phyloP scores from a whole-genome alignment of 2,113 vertebrate genomes.

The Xenopus tropicalis region DNA sequence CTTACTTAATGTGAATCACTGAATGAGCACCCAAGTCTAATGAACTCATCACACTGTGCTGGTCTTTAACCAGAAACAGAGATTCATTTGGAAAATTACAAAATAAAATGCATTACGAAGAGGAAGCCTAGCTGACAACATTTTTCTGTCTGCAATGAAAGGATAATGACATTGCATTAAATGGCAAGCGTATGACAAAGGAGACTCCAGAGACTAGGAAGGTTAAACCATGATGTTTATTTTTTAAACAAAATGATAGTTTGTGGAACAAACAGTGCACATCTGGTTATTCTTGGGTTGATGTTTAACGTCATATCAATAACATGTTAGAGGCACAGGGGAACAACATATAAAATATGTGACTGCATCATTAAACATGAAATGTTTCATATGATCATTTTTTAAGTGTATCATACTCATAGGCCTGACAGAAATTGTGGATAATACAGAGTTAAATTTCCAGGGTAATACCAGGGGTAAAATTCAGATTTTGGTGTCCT shows the following conservation, averaged over 20 bases:
- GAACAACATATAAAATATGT: not conserved
- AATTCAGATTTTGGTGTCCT: no score
- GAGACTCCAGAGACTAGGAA: not conserved
- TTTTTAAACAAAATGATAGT: not conserved
- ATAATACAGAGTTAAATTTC: no score
- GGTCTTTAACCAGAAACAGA: constrained; percentile 59
- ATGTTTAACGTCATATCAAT: not conserved
- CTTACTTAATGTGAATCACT: constrained; percentile 56
- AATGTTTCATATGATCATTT: not conserved
- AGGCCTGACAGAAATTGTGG: no score
- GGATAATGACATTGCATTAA: constrained; percentile 47
- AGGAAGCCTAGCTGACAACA: constrained; percentile 54
- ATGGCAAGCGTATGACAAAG: constrained; percentile 18
- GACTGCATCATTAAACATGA: not conserved
- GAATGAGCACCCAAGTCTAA: constrained; percentile 56
- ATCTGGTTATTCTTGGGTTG: not conserved
- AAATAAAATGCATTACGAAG: constrained; percentile 50
- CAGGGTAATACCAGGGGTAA: no score
- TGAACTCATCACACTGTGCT: constrained; percentile 57
- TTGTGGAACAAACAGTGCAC: not conserved
- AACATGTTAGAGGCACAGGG: not conserved
- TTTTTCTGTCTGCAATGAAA: constrained; percentile 56
- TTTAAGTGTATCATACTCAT: no score
- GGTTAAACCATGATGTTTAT: constrained; percentile 4
- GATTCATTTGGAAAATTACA: constrained; percentile 62